Evolutionary conservation across 2,113 vertebrate species (phyloP).

Genomic region (Spermophilus dauricus): DNA sequence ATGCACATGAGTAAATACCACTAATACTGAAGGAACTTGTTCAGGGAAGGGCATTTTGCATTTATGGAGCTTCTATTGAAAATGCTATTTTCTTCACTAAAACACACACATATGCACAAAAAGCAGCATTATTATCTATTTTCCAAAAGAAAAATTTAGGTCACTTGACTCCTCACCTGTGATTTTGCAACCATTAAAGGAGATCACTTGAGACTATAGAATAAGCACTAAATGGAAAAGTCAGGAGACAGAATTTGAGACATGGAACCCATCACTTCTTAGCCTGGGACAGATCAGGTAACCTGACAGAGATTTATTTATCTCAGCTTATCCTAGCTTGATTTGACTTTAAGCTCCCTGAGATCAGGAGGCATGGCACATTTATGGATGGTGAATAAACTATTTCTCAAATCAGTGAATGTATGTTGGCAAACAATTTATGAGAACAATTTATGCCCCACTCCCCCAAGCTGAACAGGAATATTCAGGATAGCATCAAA

Average conservation of each 20-base stretch:
- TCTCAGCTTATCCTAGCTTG: not conserved
- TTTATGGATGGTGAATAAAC: not conserved
- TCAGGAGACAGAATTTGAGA: not conserved
- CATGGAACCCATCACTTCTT: not conserved
- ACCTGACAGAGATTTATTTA: not conserved
- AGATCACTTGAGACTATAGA: not conserved
- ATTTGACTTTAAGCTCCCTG: slow-evolving; percentile 11
- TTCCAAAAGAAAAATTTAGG: not conserved
- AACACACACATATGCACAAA: not conserved
- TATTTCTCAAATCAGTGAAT: slow-evolving; percentile 28
- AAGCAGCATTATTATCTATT: not conserved
- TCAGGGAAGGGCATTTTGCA: not conserved
- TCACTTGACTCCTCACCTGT: not conserved
- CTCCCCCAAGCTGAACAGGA: not conserved
- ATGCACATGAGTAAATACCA: slow-evolving; percentile 55
- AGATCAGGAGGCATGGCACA: not conserved
- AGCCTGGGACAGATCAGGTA: not conserved
- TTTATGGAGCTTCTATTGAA: not conserved
- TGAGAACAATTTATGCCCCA: not conserved
- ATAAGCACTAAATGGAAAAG: not conserved
- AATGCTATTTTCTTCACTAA: not conserved
- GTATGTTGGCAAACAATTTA: not conserved
- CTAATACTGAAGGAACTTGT: slow-evolving; percentile 33
- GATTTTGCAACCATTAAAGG: slow-evolving; percentile 35
- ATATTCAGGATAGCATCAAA: slow-evolving; percentile 19